Evolutionary conservation across 2,113 vertebrate genomes (phyloP), one percentile per base, ranked within the genome.

Genomic region (Nipponia nippon): DNA sequence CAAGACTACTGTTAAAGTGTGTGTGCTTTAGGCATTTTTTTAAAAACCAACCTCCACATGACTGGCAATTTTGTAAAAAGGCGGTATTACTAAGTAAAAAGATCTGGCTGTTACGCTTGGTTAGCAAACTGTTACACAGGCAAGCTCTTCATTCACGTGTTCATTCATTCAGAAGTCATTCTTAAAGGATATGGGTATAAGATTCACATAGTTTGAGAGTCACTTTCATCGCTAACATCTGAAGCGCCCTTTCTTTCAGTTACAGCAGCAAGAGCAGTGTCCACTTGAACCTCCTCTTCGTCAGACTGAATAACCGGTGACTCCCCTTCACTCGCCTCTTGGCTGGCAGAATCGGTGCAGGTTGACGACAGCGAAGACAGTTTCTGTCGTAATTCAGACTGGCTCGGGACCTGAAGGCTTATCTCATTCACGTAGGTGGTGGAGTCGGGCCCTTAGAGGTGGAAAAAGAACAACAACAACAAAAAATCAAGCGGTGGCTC

Each of bases 201-300:
- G 73, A 46, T 89, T 98, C 92, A 97, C 44, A 82, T 87, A 26
- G 93, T 95, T 86, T 95, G 98, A 73, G 98, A 98, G 98, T 99
- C 99, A 83, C 99, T 99, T 95, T 99, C 99, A 23, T 99, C 99
- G 50, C 99, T 99, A 55, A 97, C 98, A 50, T 99, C 99, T n/a
- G 98, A 98, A 89, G 87, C 95, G 22, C 89, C 91, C 89, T 98
- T 98, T 38, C 90, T 65, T 83, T 97, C 97, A 3, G 95, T 50
- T 49, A 97, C 78, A 87, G 98, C 96, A 77, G 97, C 97, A n/a
- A 99, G 97, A 16, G 97, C 98, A 40, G 97, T 98, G 95, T 99
- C 99, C 47, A 98, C 98, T 69, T 98, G 98, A 27, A 99, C 99
- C 27, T 99, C 98, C 83, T 99, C 98, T 73, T 99, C 99, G 1